Evolutionary conservation across 2,888 invertebrate genomes (phyloP).

Genomic region (Drosophila atroscutellata): DNA sequence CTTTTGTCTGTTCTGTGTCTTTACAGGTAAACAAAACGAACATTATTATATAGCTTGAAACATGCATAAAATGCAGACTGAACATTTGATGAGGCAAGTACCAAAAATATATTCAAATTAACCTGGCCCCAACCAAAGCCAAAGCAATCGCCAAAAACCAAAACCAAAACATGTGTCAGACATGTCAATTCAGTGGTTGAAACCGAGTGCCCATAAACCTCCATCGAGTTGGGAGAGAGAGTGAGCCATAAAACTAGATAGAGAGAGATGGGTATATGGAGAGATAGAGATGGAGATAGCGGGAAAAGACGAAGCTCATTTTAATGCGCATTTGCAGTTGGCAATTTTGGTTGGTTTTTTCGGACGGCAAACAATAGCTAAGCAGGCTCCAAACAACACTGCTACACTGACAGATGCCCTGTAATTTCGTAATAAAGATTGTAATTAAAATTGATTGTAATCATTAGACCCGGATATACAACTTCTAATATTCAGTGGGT

Average conservation of each 20-base stretch:
- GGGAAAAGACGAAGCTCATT: slow-evolving; percentile 43
- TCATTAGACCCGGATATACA: neutral
- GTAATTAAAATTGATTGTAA: neutral
- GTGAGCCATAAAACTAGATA: neutral
- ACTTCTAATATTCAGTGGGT: neutral
- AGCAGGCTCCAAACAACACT: neutral
- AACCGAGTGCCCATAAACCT: slow-evolving; percentile 31
- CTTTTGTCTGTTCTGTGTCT: slow-evolving; percentile 25
- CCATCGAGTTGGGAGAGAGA: neutral
- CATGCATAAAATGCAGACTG: slow-evolving; percentile 45
- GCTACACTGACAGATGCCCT: slow-evolving; percentile 8
- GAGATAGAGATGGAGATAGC: neutral
- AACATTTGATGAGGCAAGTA: slow-evolving; percentile 67
- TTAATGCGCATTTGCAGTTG: slow-evolving; percentile 55
- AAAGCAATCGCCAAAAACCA: slow-evolving; percentile 36
- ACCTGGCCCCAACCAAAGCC: slow-evolving; percentile 56
- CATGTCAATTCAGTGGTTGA: slow-evolving; percentile 66
- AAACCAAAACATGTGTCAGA: slow-evolving; percentile 76
- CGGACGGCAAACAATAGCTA: slow-evolving; percentile 21
- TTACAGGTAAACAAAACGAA: slow-evolving; percentile 59
- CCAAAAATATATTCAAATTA: slow-evolving; percentile 77
- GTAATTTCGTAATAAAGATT: neutral
- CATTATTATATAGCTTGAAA: slow-evolving; percentile 22
- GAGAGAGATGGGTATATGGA: neutral
- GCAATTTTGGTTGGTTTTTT: slow-evolving; percentile 36